These are phyloP conservation scores for Drosophila yooni DNA, from an alignment of 2,888 invertebrate species.

Conservation along the genomic window DNA sequence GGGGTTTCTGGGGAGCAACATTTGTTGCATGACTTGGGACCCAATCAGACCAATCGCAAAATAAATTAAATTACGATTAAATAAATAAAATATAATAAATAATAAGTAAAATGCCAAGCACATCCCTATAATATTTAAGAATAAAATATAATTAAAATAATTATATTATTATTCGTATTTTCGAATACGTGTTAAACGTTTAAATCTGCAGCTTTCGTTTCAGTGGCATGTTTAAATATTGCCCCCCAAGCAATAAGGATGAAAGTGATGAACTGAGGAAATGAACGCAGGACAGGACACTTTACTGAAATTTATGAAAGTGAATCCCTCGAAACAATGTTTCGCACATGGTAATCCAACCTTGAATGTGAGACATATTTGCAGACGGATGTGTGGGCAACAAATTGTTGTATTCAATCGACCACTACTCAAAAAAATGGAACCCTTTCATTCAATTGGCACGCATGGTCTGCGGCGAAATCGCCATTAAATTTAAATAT, in stretches of 20 bases:
- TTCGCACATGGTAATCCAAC: conserved; percentile 29
- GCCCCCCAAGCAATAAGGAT: background rate
- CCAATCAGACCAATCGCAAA: too few relatives aligned
- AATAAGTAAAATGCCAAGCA: background rate
- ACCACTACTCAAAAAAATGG: background rate
- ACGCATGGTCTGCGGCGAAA: conserved; percentile 36
- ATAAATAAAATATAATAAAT: background rate
- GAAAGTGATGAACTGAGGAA: background rate
- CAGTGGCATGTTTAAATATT: background rate
- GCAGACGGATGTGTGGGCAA: conserved; percentile 43
- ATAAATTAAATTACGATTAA: background rate
- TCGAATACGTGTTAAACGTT: background rate
- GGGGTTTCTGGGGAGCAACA: too few relatives aligned
- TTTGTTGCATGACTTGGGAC: too few relatives aligned
- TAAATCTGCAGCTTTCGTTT: background rate
- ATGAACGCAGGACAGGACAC: conserved; percentile 7
- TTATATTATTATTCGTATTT: background rate
- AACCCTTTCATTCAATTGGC: conserved; percentile 47
- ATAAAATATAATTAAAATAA: background rate
- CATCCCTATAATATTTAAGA: background rate
- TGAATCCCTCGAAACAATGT: conserved; percentile 34
- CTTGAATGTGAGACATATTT: conserved; percentile 40
- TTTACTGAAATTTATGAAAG: conserved; percentile 20
- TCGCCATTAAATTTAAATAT: conserved; percentile 53
- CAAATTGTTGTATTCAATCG: conserved; percentile 38